Base-by-base conservation (phyloP, 2,888 invertebrate species). In the Heliconius ethilla region DNA sequence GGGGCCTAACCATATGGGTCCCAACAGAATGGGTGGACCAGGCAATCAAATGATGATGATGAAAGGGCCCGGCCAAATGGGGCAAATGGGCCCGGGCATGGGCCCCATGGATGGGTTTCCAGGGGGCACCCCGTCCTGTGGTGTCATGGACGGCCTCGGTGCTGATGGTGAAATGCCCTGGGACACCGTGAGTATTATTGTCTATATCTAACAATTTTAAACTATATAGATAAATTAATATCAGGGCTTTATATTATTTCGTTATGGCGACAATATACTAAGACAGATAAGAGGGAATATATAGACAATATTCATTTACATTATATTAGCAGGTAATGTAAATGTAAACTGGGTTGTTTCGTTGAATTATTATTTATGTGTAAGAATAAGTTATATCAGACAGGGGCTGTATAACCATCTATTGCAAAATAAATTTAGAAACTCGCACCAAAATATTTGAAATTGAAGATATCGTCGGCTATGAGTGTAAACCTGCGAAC, bases 121-220 rank as follows among this genome's bases (percentile, higher is more conserved):
- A 90, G 94, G 94, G 85, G 91, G 94, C 93, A 94, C 94, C 92
- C 94, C 94, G 92, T 93, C 94, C 92, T 94, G 94, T 88, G 94
- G 95, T 92, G 94, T 94, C 92, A 94, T 95, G 94, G 95, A 95
- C 92, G 94, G 94, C 92, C 92, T 95, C 93, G 94, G 94, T 92
- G 94, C 94, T 92, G 94, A 95, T 92, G 94, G 94, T 92, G 95
- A 95, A 92, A 94, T 94, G 92, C 94, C 94, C 89, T 95, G 95
- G 95, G 94, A 95, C 92, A 94, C 94, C 93, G 94, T 94, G 84
- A 94, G 94, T 92, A 82, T 79, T 51, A 22, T 66, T 59, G n/a
- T 55, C 22, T 55, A 55, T 10, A 6, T 55, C 18, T n/a, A n/a
- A 55, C 22, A 55, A 55, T n/a, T 55, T 55, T 55, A 9, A 55